Evolutionary conservation across 1,140 invertebrate species (phyloP), one percentile per base, ranked within the genome.

Genomic region (Augochlora pura): DNA sequence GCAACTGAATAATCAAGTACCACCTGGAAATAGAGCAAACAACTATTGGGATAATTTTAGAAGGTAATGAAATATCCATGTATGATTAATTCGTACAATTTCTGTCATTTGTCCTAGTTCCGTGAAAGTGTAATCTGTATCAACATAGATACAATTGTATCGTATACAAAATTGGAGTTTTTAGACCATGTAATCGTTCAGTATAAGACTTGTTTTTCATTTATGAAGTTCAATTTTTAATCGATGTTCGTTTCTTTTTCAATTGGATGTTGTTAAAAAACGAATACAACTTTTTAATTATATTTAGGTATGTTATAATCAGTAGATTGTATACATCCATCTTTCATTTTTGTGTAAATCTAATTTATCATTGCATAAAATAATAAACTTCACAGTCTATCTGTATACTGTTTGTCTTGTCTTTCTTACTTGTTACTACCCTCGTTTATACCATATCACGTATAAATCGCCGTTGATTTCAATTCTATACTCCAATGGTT

Each of bases 21-120:
- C 97, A 59, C 97, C 97, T 18, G 96, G 97, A 32, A 97, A 96
- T 91, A 93, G 97, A 79, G 96, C 97, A 62, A 98, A 98, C 91
- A 98, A 98, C 92, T 98, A 97, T 92, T 97, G 96, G 97, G 97
- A 98, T 88, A 98, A 98, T 93, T 98, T 98, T 90, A 93, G 96
- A 94, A 97, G 96, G 96, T 97, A 95, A 94, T 88, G 69, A 78
- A 75, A 85, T 52, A 66, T 74, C 73, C 25, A 54, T 38, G 25
- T 78, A 46, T 49, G 25, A 25, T 57, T 57, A 57, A n/a, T n/a
- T 49, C 18, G 66, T 4, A 52, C 0, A n/a, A 59, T 72, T 78
- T n/a, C 63, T 21, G 68, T 49, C 38, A 74, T 57, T 65, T 60
- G 63, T 67, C 12, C 18, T 49, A 60, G 25, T 38, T 25, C 39